phyloP scores from a whole-genome alignment of 2,113 vertebrate genomes.

The Stegostoma tigrinum region DNA sequence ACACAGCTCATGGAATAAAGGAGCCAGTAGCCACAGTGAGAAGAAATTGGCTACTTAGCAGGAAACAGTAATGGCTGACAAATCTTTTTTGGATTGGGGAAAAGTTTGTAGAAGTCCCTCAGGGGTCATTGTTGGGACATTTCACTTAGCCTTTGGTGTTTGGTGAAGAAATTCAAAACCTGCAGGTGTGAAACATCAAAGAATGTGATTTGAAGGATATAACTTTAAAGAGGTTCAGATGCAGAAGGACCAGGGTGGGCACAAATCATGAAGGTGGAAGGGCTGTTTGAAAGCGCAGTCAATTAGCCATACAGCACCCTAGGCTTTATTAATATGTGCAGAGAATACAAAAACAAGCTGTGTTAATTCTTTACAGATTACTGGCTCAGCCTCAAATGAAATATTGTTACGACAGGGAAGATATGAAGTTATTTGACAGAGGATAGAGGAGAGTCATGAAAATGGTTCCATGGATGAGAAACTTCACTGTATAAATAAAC shows the following conservation, averaged over 20 bases:
- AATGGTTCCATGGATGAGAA: background rate
- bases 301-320: background rate
- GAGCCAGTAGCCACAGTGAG: too few relatives aligned
- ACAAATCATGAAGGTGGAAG: background rate
- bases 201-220: background rate
- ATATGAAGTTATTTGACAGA: background rate
- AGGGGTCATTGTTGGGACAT: background rate
- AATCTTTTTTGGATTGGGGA: background rate
- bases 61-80: background rate
- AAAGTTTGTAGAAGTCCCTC: background rate
- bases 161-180: background rate
- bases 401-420: background rate
- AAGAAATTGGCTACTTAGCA: too few relatives aligned
- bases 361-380: background rate
- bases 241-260: too few relatives aligned
- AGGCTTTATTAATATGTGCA: background rate
- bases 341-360: background rate
- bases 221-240: background rate
- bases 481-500: too few relatives aligned
- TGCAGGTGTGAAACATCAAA: background rate
- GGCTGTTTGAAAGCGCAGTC: background rate
- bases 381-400: background rate
- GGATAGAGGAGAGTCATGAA: background rate
- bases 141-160: background rate
- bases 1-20: too few relatives aligned